phyloP scores from a whole-genome alignment of 1,140 invertebrate species.

The Calycopis cecrops region DNA sequence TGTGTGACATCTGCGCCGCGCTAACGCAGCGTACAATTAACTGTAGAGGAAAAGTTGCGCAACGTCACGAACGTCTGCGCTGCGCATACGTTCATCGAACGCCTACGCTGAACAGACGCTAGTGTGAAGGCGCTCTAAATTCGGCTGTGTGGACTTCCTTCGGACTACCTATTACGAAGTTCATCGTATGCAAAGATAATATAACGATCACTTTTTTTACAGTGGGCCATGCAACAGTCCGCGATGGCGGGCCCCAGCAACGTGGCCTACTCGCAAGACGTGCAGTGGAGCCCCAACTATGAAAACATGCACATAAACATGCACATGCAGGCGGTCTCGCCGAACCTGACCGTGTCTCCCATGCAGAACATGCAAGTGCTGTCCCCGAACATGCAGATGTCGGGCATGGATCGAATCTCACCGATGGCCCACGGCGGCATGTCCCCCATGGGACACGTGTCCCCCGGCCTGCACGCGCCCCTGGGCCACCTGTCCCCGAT shows the following conservation, averaged over 20 bases:
- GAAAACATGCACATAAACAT: too few species aligned
- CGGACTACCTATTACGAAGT: too few species aligned
- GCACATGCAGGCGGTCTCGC: slow-evolving; percentile 22
- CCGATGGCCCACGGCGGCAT: slow-evolving; percentile 14
- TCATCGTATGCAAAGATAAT: too few species aligned
- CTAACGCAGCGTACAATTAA: too few species aligned
- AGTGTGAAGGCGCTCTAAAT: too few species aligned
- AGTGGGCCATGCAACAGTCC: background rate
- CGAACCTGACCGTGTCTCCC: slow-evolving; percentile 18
- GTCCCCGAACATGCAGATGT: slow-evolving; percentile 23
- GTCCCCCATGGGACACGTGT: slow-evolving; percentile 26
- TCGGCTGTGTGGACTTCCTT: too few species aligned
- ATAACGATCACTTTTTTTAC: too few species aligned
- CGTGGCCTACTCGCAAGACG: slow-evolving; percentile 26
- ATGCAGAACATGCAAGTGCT: slow-evolving; percentile 21
- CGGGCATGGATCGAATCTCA: slow-evolving; percentile 12
- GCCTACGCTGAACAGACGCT: too few species aligned
- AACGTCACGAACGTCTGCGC: too few species aligned
- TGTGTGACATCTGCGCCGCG: too few species aligned
- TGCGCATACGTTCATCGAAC: too few species aligned
- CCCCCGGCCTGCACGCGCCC: slow-evolving; percentile 23
- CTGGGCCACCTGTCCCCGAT: slow-evolving; percentile 22
- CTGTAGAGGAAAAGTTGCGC: too few species aligned
- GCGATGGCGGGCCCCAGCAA: slow-evolving; percentile 18
- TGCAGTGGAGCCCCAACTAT: slow-evolving; percentile 30